Evolutionary conservation across 2,113 vertebrate genomes (phyloP), one percentile per base, ranked within the genome.

Genomic region (Chloropsis cyanopogon): DNA sequence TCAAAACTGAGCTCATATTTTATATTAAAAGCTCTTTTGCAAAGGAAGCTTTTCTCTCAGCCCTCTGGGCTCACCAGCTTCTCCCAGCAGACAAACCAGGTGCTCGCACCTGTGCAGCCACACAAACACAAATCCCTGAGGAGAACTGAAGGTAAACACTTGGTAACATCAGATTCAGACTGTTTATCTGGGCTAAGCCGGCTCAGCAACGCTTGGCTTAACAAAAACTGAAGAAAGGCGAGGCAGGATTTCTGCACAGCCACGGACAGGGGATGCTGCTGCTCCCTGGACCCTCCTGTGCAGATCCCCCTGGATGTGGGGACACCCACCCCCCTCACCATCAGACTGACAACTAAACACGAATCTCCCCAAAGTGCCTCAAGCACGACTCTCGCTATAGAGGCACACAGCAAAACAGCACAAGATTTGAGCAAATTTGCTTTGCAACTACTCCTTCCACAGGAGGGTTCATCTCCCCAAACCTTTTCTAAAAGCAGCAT

Each of bases 91-190:
- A 33, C 21, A 20, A 90, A 21, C 35, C 41, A 23, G 5, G 41
- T 20, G 46, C 6, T 71, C 14, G 3, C 11, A 75, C 73, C 70
- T 52, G 21, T 4, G 29, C 49, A 54, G 56, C 57, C 66, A 11
- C 31, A 19, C 25, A 61, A 57, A 28, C 33, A 46, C 2, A 82
- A 92, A 50, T 15, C 47, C 75, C 31, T 19, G 54, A 12, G 24
- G 60, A 29, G 44, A 78, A 10, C 2, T 16, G 14, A 88, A 53
- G 35, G 65, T 12, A 39, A 79, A 66, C 52, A 47, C 25, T 33
- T 0, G 5, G 56, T 4, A n/a, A 37, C 69, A 33, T 7, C 64
- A 26, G n/a, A 59, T 11, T 28, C 28, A 11, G 46, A 9, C 7
- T 59, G 47, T 35, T 86, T 49, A 12, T 4, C 9, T 2, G 14